Base-by-base conservation (phyloP, 2,113 vertebrate species). In the Sebastes fasciatus region DNA sequence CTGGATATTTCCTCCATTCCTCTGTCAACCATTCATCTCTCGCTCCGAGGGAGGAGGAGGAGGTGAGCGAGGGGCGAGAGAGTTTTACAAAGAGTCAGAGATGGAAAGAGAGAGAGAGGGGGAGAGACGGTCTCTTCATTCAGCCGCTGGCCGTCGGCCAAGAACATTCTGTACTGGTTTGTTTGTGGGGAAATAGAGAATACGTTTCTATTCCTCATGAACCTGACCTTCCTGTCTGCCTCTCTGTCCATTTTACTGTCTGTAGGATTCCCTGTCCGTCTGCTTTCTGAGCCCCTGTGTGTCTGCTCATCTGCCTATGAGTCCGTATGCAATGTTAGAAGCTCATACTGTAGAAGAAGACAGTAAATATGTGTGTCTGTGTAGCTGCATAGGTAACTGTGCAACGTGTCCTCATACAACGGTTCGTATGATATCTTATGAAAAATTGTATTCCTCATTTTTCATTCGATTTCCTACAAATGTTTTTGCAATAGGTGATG, bases 81-180 rank as follows among this genome's bases (percentile, higher is more conserved):
- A 86, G 63, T 63, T 75, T 46, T 26, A 82, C 54, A 82, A 42
- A 80, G 49, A 82, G 63, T 46, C 16, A 54, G 75, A 69, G 71
- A 89, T 2, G 5, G 61, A 82, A 48, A 86, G 64, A 54, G 74
- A 80, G 62, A 52, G 54, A 77, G 57, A 67, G 4, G 34, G 34
- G 34, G 66, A 88, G 80, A 76, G 74, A 75, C 84, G 42, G 23
- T 85, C 77, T 89, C 85, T 93, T 95, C 94, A 93, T 94, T 94
- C 91, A 86, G 79, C 70, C 48, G 8, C 84, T 69, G 78, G 86
- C 71, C 3, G 48, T 16, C 46, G 12, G 89, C 96, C 97, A 97
- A 95, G 96, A 96, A 97, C 95, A 96, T 96, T 95, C 95, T 96
- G 96, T 97, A 94, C 96, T 88, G 91, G 88, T 95, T 88, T 90